Percentiles rank a stretch among this genome's conserved stretches.
Conservation (phyloP, 2,797 vertebrate genomes). For the Cacajao melanocephalus region DNA sequence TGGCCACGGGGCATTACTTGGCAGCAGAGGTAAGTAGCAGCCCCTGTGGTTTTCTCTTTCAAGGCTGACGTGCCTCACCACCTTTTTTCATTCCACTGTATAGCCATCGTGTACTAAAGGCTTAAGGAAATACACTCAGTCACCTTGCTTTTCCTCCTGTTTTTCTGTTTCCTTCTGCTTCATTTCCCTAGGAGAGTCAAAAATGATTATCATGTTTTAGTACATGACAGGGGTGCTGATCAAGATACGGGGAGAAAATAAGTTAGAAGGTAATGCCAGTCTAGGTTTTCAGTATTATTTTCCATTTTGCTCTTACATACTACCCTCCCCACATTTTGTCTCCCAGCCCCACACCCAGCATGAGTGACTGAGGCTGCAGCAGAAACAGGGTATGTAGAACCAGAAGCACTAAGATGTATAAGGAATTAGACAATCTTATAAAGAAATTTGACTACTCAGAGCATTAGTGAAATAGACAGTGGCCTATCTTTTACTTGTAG, state of each 20-base stretch:
- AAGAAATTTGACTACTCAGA: neutral
- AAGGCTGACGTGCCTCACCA: neutral
- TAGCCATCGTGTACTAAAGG: neutral
- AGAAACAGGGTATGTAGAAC: neutral
- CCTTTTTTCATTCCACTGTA: neutral
- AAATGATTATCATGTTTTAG: neutral
- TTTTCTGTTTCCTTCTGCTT: neutral
- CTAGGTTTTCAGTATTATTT: neutral
- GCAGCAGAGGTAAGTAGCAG: constrained; percentile 93
- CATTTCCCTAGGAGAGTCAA: neutral
- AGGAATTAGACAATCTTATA: neutral
- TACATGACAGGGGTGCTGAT: neutral
- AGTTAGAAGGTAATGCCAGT: neutral
- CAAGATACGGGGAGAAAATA: neutral
- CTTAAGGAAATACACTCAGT: neutral
- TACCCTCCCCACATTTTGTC: neutral
- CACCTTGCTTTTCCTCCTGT: neutral
- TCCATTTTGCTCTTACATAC: neutral
- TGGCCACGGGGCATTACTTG: constrained; percentile 97
- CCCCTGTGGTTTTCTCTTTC: neutral
- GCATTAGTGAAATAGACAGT: neutral
- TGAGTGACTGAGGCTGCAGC: too few relatives aligned
- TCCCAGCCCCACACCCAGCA: too few relatives aligned
- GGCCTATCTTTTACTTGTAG: neutral
- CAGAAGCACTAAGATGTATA: fast-evolving